Evolutionary conservation across 2,113 vertebrate species (phyloP), one percentile per base, ranked within the genome.

Genomic region (Furnarius figulus): DNA sequence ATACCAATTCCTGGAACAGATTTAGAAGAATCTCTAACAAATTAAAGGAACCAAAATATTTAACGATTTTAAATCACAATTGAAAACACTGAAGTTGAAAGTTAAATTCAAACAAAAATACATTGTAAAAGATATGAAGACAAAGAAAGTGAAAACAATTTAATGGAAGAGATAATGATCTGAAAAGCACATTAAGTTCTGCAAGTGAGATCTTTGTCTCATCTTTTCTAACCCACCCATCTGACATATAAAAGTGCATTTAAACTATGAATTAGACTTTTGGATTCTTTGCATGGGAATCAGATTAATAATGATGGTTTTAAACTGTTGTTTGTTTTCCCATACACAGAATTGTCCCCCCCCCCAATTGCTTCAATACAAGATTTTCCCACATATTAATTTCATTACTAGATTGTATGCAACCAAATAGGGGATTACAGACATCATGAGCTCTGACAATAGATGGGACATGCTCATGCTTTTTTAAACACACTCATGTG

Each of bases 41-140:
- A 92, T 75, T 86, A 92, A 95, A 90, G 23, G 28, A 89, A 89
- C n/a, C 71, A 21, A 83, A 93, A 92, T 92, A 96, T 81, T 95
- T 81, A 84, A 85, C 0, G 4, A 89, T 81, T 94, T 95, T 78
- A 88, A 93, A 94, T 87, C 56, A 87, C 53, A 88, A 47, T 9
- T 37, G 61, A 90, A 90, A 96, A 89, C 31, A 82, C 21, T 75
- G n/a, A 93, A 71, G 56, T 84, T 81, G 56, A 92, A 90, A 93
- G 66, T 76, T 79, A 96, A 87, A 85, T 85, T 46, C 33, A 75
- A 96, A 73, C 4, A 84, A 87, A 86, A 96, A 92, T 58, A 61
- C 49, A 27, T 12, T 58, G 31, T 49, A 76, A 89, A 81, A 90
- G 23, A 87, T 35, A 85, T 1, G 18, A 80, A 76, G 49, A 86